A percentile compares a stretch with the other conserved stretches of the same genome.
Conservation (phyloP, 1,140 invertebrate species). For the Heliconius hermathena region DNA sequence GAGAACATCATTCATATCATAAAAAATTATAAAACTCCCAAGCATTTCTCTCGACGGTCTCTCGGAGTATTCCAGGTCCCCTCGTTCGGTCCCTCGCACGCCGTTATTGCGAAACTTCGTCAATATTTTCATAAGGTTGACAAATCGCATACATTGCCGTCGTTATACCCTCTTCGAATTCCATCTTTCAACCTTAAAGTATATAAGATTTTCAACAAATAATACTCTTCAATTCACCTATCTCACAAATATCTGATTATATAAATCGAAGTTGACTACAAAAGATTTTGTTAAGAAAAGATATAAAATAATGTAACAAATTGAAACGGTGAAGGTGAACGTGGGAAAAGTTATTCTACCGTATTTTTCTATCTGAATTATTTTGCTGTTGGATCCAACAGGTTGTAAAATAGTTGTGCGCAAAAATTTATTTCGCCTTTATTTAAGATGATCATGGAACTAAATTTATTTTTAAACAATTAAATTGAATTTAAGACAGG, state of each 20-base stretch:
- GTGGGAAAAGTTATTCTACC: not conserved
- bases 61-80: not conserved
- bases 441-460: not conserved
- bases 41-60: not conserved
- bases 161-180: conserved; percentile 7
- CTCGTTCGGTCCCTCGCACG: not conserved
- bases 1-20: not conserved
- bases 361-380: not conserved
- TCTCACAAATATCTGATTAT: not conserved
- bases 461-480: too few relatives aligned
- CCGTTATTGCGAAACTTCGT: conserved; percentile 23
- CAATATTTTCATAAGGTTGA: conserved; percentile 25
- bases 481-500: too few relatives aligned
- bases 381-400: not conserved
- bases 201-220: not conserved
- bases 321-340: not conserved
- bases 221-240: not conserved
- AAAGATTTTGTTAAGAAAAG: not conserved
- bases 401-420: not conserved
- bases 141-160: conserved; percentile 17
- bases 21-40: not conserved
- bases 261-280: not conserved
- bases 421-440: not conserved
- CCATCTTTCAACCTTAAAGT: not conserved
- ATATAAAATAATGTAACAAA: not conserved